Base-by-base conservation (phyloP, 2,797 vertebrate species). In the Gymnothorax reevesii region DNA sequence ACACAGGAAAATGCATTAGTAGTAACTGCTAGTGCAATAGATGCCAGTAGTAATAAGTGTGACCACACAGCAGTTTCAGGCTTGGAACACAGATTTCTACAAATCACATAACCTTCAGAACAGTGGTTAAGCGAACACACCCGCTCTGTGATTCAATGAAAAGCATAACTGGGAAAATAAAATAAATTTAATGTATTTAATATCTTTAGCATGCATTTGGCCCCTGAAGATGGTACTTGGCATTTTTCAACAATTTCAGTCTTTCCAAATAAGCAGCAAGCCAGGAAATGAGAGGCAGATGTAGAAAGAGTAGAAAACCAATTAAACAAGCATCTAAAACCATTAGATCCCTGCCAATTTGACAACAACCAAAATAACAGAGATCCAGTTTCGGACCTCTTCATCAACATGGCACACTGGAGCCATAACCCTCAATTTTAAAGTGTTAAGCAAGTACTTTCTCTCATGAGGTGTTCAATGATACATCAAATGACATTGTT, bases 361-460 rank as follows among this genome's bases (percentile, higher is more conserved):
- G 9, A 57, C 57, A 7, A 55, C 57, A 60, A 66, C 8, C 57
- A 82, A 12, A 17, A 86, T 79, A 77, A 12, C 4, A 54, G 1
- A 55, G 22, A 60, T 69, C 57, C 66, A 82, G 42, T 4, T 59
- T 7, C 66, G 84, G 12, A 77, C 17, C 66, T 73, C 84, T 85
- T 85, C 33, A 75, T 33, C 59, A 22, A 7, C 73, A 17, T 20
- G n/a, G 20, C 75, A 54, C 10, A n/a, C 4, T 27, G 52, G 25
- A 17, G 71, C 69, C 84, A 59, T 79, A 85, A 59, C 54, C 69
- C 57, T 33, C n/a, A 73, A n/a, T 8, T 85, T 85, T 49, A 49
- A 54, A 85, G 84, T 85, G 22, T 85, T 33, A 75, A 84, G 55
- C 64, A 52, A 71, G 33, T 9, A 42, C 25, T 52, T 22, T 71